Evolutionary conservation across 2,888 invertebrate genomes (phyloP), one percentile per base, ranked within the genome.

Genomic region (Himalopsyche anomala): DNA sequence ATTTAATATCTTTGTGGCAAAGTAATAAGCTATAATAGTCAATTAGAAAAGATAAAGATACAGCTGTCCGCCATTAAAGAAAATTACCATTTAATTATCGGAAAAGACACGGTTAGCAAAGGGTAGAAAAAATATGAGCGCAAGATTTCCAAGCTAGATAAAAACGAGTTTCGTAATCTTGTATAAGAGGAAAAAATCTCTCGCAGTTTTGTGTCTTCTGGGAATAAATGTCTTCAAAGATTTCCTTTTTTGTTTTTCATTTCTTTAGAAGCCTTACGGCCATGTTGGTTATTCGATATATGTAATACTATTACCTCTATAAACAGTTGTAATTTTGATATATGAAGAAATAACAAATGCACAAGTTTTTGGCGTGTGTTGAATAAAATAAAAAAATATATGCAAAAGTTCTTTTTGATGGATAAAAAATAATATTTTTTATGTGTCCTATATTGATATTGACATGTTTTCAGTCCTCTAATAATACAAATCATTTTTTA

Each of bases 31-130:
- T 15, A 15, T 15, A 4, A 51, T 51, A 51, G 38, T 74, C 38
- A 36, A 74, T 74, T 36, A 36, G 4, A 74, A 15, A 36, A 74
- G 36, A 74, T 36, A 74, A 38, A 74, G 74, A 38, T 38, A 74
- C 8, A 38, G 5, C 74, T 74, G 74, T 74, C 15, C 4, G 12
- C 8, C 1, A 74, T 36, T 12, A 74, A 74, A 28, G 74, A 74
- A 74, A 74, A 74, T 74, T 0, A 38, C 38, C 15, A 36, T 74
- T 74, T 74, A 74, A 74, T 74, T 74, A 74, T 69, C 12, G 36
- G 12, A 12, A 36, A 19, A 69, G 69, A 69, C 12, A 38, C 51
- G 12, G 11, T 12, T 74, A 11, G 38, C 28, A 38, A 12, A 1
- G 11, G 11, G 74, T 36, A 38, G 36, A 38, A 62, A 62, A 62